These are phyloP conservation scores for Myocastor coypus DNA, from an alignment of 2,113 vertebrate genomes.

Conservation along the genomic window DNA sequence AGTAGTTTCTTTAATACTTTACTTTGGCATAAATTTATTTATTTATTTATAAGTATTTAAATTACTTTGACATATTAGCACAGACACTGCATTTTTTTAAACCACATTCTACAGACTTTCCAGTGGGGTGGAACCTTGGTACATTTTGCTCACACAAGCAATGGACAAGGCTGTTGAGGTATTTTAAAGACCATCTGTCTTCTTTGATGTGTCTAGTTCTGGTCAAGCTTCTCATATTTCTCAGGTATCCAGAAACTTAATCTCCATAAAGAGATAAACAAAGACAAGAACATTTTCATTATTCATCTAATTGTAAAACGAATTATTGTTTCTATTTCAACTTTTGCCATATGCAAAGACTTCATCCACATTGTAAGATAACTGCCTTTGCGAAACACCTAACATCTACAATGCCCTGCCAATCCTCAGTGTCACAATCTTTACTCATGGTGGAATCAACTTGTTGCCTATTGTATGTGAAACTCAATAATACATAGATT, in stretches of 20 bases:
- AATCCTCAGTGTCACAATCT: neutral
- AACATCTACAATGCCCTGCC: neutral
- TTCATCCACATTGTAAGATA: neutral
- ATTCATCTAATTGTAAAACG: neutral
- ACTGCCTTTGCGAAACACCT: neutral
- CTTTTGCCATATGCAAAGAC: neutral
- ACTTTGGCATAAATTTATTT: neutral
- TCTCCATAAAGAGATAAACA: neutral
- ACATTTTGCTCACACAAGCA: neutral
- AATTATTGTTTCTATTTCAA: neutral
- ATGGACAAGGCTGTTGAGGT: neutral
- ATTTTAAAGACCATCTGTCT: neutral
- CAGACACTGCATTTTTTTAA: neutral
- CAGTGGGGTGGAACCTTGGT: neutral
- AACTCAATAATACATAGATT: neutral
- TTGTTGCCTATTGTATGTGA: neutral
- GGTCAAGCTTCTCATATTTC: neutral
- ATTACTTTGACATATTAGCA: neutral
- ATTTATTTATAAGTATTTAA: neutral
- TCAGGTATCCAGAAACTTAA: neutral
- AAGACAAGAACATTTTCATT: neutral
- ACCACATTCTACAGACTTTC: neutral
- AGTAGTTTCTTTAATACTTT: neutral
- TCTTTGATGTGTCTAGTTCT: neutral
- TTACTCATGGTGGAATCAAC: neutral